Evolutionary conservation across 2,888 invertebrate genomes (phyloP).

Genomic region (Tolmerus cingulatus): DNA sequence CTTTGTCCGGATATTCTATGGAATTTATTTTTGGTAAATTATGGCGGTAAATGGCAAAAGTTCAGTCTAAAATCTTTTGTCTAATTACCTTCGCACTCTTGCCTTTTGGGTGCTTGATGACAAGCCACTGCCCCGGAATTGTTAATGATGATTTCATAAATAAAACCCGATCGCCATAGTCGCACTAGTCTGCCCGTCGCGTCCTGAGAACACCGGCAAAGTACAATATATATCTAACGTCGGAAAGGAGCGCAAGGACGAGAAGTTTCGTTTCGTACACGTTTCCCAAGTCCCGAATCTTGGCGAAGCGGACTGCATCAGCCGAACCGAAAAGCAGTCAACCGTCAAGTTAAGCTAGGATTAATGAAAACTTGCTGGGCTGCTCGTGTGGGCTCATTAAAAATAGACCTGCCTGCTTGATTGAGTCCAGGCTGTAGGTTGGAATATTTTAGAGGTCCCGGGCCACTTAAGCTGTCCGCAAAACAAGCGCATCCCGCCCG

Average conservation of each 20-base stretch:
- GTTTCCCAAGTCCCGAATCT: neutral
- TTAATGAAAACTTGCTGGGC: neutral
- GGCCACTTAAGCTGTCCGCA: neutral
- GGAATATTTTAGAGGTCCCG: neutral
- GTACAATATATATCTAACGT: neutral
- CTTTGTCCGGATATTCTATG: neutral
- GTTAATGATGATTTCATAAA: neutral
- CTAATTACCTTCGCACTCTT: neutral
- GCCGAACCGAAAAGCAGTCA: neutral
- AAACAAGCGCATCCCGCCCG: neutral
- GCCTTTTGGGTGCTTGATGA: neutral
- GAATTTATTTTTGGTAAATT: neutral
- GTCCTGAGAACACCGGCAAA: neutral
- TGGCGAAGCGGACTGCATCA: neutral
- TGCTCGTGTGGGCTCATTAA: neutral
- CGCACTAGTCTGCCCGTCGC: neutral
- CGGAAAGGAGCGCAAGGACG: neutral
- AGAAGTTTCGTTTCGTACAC: neutral
- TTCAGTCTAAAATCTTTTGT: neutral
- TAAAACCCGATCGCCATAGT: neutral
- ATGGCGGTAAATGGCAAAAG: neutral
- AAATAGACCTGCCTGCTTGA: neutral
- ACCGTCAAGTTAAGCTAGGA: neutral
- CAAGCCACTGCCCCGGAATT: neutral
- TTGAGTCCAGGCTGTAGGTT: neutral